A percentile compares a stretch with the other conserved stretches of the same genome.
Evolutionary conservation across 2,113 vertebrate species (phyloP).

Genomic region (Accipiter cooperii): DNA sequence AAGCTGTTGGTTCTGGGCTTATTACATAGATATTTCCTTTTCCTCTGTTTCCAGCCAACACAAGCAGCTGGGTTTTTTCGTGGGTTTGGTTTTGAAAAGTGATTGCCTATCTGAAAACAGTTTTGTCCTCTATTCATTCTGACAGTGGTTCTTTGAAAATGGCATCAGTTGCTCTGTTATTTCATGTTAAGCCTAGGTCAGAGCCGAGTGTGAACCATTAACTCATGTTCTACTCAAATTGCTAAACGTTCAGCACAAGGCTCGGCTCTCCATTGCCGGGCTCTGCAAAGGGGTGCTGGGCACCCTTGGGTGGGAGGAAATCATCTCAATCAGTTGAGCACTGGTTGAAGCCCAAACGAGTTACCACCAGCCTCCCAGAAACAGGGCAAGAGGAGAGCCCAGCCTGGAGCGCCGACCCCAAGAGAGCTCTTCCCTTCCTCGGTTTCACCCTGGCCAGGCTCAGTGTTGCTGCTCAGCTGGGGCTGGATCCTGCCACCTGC

Average conservation of each 20-base stretch:
- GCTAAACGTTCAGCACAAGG: not conserved
- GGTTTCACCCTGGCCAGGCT: not conserved
- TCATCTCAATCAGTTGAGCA: not conserved
- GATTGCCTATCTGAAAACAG: not conserved
- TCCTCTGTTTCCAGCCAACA: not conserved
- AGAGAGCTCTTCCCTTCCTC: not conserved
- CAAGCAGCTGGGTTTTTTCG: not conserved
- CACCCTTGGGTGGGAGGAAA: not conserved
- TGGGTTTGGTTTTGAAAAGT: not conserved
- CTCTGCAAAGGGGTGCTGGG: not conserved
- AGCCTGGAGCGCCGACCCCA: accelerated
- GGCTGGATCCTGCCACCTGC: not conserved
- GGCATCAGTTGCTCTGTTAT: not conserved
- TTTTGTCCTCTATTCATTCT: not conserved
- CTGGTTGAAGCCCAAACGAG: not conserved
- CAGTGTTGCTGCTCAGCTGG: not conserved
- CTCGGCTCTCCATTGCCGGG: accelerated
- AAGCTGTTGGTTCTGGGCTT: not conserved
- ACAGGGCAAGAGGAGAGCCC: not conserved
- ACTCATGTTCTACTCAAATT: not conserved
- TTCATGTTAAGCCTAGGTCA: not conserved
- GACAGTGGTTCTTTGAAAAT: not conserved
- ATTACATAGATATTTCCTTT: not conserved
- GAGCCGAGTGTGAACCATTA: not conserved
- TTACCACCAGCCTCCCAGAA: not conserved